Conservation (phyloP, 2,113 vertebrate genomes). For the Pseudopipra pipra region DNA sequence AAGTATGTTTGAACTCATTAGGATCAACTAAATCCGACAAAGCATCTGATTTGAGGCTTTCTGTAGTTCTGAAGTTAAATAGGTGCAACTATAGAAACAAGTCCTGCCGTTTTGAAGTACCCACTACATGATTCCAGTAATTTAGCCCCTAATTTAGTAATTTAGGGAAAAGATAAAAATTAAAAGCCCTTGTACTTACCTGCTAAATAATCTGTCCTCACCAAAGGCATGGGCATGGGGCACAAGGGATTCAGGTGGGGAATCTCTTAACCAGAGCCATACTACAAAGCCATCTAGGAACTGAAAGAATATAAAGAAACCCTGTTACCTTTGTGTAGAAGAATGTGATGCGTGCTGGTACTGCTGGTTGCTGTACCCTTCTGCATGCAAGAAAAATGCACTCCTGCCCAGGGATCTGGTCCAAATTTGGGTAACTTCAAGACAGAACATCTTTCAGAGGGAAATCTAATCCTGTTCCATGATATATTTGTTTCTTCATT, state of each 20-base stretch:
- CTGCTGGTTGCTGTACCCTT: not conserved
- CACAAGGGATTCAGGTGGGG: not conserved
- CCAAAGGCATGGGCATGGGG: not conserved
- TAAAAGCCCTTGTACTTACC: not conserved
- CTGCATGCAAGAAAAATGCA: not conserved
- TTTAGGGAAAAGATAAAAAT: not conserved
- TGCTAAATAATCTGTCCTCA: not conserved
- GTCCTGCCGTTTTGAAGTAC: not conserved
- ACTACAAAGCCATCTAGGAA: not conserved
- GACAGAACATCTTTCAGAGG: not conserved
- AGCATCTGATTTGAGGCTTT: not conserved
- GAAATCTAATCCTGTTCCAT: not conserved
- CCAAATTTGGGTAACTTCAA: not conserved
- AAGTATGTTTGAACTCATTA: not conserved
- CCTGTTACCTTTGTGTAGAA: not conserved
- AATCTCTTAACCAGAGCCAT: not conserved
- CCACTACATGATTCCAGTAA: not conserved
- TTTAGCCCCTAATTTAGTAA: not conserved
- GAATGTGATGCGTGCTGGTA: not conserved
- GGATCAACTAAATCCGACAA: fast-evolving
- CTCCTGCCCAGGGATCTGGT: not conserved
- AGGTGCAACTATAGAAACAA: not conserved
- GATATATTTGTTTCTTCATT: not conserved
- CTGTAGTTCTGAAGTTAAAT: not conserved
- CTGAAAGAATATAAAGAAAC: not conserved